Base-by-base conservation (phyloP, 2,797 vertebrate species). In the Halcyon chelicuti region DNA sequence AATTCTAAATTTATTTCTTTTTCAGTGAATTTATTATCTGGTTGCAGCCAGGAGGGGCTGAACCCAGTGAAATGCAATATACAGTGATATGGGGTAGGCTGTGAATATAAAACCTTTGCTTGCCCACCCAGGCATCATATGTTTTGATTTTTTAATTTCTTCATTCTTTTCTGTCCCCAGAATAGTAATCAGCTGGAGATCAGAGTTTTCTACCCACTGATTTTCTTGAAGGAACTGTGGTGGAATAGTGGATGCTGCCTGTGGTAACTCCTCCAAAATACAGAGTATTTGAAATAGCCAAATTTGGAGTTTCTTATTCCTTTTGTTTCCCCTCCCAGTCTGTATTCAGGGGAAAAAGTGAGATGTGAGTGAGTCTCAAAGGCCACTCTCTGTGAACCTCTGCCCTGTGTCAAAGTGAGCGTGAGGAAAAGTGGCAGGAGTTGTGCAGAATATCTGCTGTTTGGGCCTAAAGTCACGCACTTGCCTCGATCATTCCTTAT, bases 151-250 rank as follows among this genome's bases (percentile, higher is more conserved):
- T 7, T 31, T 75, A 49, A 22, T 21, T 54, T 22, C 12, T 26
- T n/a, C 6, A 8, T 70, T 62, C 37, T 81, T 71, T 74, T 82
- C 28, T 60, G 12, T 83, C 14, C 78, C 37, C 49, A 65, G 76
- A 94, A 91, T 58, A 94, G 65, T 8, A 67, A 65, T 74, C 85
- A 83, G 68, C 65, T 85, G 65, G 40, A 90, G 72, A 90, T 47
- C 65, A 65, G 77, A 6, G 22, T 91, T 83, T 80, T 44, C 86
- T 80, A 2, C 51, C 54, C 76, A 75, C 79, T 74, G 55, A 46
- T 91, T 92, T 87, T 65, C 74, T 79, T 25, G 3, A 31, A 71
- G 74, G 60, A 73, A 44, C 16, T 73, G 55, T 92, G 78, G 63
- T 93, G 68, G 22, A 79, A 22, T 54, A 83, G 81, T 35, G 31